phyloP scores from a whole-genome alignment of 2,888 invertebrate species.

The Lasioglossum figueresi region DNA sequence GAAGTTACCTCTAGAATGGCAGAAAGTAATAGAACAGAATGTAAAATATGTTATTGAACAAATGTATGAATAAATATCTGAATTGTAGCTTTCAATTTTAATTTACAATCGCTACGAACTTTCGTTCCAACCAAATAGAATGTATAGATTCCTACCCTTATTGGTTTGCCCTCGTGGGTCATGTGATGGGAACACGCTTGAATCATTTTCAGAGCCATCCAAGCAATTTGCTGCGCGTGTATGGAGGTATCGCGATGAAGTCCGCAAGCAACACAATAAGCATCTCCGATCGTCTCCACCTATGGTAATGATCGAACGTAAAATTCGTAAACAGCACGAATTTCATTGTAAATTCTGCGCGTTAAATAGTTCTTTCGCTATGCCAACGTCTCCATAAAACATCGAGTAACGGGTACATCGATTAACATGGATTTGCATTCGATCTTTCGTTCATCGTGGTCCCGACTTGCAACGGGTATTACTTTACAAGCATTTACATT shows the following conservation, averaged over 20 bases:
- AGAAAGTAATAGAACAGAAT: too few relatives aligned
- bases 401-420: not conserved
- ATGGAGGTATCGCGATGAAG: slow-evolving; percentile 93
- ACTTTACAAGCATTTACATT: not conserved
- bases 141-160: slow-evolving; percentile 87
- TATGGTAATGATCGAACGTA: slow-evolving; percentile 77
- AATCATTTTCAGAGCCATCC: slow-evolving; percentile 98
- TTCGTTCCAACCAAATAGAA: too few relatives aligned
- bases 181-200: slow-evolving; percentile 94
- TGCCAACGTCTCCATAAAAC: not conserved
- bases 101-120: too few relatives aligned
- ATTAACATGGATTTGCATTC: not conserved
- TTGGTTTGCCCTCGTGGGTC: slow-evolving; percentile 96
- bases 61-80: too few relatives aligned
- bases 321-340: slow-evolving; percentile 75
- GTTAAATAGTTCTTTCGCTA: not conserved
- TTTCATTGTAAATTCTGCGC: not conserved
- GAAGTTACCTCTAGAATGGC: too few relatives aligned
- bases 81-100: too few relatives aligned
- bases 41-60: too few relatives aligned
- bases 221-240: slow-evolving; percentile 97
- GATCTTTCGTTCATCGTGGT: not conserved
- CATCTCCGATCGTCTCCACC: slow-evolving; percentile 98
- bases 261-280: slow-evolving; percentile 97
- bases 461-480: not conserved